Percentiles rank a stretch among this genome's conserved stretches.
These are phyloP conservation scores for Harpalus rufipes DNA, from an alignment of 2,888 invertebrate species.

Conservation along the genomic window DNA sequence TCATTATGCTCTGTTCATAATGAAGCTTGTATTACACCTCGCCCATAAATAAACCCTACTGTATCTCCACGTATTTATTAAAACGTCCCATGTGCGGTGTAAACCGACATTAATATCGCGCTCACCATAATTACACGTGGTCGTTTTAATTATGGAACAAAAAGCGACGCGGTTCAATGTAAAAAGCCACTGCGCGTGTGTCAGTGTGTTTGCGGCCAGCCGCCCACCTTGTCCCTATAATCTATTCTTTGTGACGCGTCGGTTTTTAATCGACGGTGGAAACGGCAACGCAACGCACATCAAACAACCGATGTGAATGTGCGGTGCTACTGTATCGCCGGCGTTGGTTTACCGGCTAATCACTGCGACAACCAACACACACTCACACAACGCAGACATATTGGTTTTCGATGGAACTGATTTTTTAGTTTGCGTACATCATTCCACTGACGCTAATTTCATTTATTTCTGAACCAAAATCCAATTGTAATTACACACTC, in stretches of 20 bases:
- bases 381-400: constrained; percentile 11
- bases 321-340: constrained; percentile 10
- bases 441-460: constrained; percentile 30
- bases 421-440: constrained; percentile 42
- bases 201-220: constrained; percentile 35
- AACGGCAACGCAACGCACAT: constrained; percentile 64
- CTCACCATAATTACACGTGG: constrained; percentile 73
- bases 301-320: constrained; percentile 56
- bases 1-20: constrained; percentile 69
- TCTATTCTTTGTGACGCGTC: constrained; percentile 72
- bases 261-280: constrained; percentile 73
- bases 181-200: constrained; percentile 67
- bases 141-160: constrained; percentile 73
- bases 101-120: constrained; percentile 70
- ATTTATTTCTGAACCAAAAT: constrained; percentile 33
- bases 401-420: constrained; percentile 32
- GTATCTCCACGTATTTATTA: constrained; percentile 70
- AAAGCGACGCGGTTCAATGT: constrained; percentile 71
- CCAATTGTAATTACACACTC: constrained; percentile 32
- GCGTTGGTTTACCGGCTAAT: constrained; percentile 36
- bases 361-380: background rate
- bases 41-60: constrained; percentile 71
- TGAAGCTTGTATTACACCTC: constrained; percentile 72
- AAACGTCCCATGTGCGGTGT: constrained; percentile 66
- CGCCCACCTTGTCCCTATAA: constrained; percentile 70